Conservation (phyloP, 2,888 invertebrate genomes). For the Gari tellinella region DNA sequence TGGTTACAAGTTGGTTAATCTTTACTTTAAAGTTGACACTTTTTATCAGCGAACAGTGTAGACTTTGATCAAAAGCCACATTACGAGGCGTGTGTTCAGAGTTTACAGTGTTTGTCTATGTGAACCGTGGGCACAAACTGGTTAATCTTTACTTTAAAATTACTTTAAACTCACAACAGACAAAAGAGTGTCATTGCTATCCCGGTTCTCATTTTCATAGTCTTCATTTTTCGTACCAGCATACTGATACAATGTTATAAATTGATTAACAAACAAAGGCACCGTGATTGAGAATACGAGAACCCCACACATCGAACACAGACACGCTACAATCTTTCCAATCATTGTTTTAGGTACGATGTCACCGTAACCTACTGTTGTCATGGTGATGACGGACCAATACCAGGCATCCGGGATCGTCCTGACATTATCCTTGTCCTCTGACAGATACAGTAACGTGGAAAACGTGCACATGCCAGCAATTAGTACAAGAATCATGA, state of each 20-base stretch:
- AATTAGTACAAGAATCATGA: slow-evolving; percentile 23
- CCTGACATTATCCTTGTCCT: slow-evolving; percentile 2
- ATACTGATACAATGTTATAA: slow-evolving; percentile 22
- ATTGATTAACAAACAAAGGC: slow-evolving; percentile 31
- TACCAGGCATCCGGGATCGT: slow-evolving; percentile 33
- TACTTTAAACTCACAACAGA: too few relatives aligned
- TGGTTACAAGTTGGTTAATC: too few relatives aligned
- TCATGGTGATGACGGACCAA: slow-evolving; percentile 47
- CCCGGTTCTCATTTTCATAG: too few relatives aligned
- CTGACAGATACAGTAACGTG: slow-evolving; percentile 21
- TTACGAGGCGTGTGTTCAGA: too few relatives aligned
- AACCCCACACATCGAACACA: slow-evolving; percentile 31
- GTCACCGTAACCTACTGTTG: slow-evolving; percentile 48
- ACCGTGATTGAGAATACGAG: slow-evolving; percentile 30
- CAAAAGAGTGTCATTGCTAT: too few relatives aligned
- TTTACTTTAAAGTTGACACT: too few relatives aligned
- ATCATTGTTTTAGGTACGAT: slow-evolving; percentile 11
- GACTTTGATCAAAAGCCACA: too few relatives aligned
- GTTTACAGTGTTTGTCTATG: too few relatives aligned
- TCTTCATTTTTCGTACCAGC: slow-evolving; percentile 2
- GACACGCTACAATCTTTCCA: slow-evolving; percentile 18
- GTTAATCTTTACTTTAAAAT: too few relatives aligned
- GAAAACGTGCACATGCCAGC: slow-evolving; percentile 26
- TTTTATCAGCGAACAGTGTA: too few relatives aligned
- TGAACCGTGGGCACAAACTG: too few relatives aligned